These are phyloP conservation scores for Nasonia giraulti DNA, from an alignment of 1,140 invertebrate species.

Conservation along the genomic window DNA sequence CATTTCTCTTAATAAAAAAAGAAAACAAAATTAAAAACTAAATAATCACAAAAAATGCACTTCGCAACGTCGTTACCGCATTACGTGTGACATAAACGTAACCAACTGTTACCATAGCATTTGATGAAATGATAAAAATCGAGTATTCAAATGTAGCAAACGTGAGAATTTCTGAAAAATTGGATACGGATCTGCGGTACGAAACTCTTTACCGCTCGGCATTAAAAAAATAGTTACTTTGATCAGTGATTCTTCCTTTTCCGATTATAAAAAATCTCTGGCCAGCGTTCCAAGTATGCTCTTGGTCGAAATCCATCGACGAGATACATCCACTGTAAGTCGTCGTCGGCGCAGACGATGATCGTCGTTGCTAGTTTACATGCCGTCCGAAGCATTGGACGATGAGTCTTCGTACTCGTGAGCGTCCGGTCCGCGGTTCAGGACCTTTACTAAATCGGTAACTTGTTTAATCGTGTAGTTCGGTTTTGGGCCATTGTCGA, in stretches of 20 bases:
- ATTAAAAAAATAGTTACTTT: slow-evolving; percentile 47
- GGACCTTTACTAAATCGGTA: slow-evolving; percentile 67
- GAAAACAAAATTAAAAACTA: slow-evolving; percentile 37
- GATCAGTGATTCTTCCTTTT: slow-evolving; percentile 28
- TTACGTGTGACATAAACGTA: slow-evolving; percentile 22
- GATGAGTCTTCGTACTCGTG: slow-evolving; percentile 70
- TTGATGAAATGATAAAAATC: slow-evolving; percentile 26
- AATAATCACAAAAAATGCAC: slow-evolving; percentile 46
- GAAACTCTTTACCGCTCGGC: slow-evolving; percentile 2
- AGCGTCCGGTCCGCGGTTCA: slow-evolving; percentile 66
- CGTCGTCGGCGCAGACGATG: not conserved
- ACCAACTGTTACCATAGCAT: slow-evolving; percentile 1
- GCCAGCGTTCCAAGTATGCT: not conserved
- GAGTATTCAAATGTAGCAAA: slow-evolving; percentile 6
- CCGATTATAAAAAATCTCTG: not conserved
- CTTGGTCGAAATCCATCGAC: too few species aligned
- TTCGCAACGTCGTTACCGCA: slow-evolving; percentile 16
- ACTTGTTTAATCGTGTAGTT: slow-evolving; percentile 70
- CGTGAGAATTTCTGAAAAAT: slow-evolving; percentile 23
- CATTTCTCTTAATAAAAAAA: slow-evolving; percentile 13
- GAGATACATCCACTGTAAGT: too few species aligned
- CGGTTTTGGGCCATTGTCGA: slow-evolving; percentile 66
- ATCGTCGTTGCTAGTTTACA: slow-evolving; percentile 50
- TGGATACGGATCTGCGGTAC: not conserved
- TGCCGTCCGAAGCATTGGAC: slow-evolving; percentile 71